These are phyloP conservation scores for Nomada fabriciana DNA, from an alignment of 2,888 invertebrate genomes.

Conservation along the genomic window DNA sequence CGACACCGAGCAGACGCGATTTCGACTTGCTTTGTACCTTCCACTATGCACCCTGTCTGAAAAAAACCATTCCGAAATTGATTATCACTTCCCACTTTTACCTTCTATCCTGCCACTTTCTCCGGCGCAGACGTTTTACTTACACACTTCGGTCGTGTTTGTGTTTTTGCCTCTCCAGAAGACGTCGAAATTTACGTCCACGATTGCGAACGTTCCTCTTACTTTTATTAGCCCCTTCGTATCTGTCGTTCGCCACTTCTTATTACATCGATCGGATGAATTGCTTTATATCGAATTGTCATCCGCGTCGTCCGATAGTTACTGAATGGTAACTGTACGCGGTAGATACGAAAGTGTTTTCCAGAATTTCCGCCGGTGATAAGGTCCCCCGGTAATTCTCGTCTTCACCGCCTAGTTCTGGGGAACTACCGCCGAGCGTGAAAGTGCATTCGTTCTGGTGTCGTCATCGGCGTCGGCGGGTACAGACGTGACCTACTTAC, in stretches of 20 bases:
- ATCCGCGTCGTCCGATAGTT: too few species aligned
- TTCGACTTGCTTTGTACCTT: slow-evolving; percentile 70
- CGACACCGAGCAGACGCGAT: slow-evolving; percentile 75
- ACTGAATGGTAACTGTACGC: too few species aligned
- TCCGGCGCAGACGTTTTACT: not conserved
- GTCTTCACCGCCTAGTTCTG: not conserved
- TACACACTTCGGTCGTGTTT: not conserved
- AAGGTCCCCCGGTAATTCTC: too few species aligned
- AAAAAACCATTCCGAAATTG: slow-evolving; percentile 37
- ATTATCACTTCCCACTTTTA: slow-evolving; percentile 51
- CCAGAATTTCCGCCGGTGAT: too few species aligned
- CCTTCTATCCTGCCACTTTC: slow-evolving; percentile 43
- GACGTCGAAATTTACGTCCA: too few species aligned
- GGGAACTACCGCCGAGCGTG: slow-evolving; percentile 57
- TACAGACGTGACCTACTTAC: slow-evolving; percentile 79
- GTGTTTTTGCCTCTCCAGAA: too few species aligned
- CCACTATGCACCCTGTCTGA: slow-evolving; percentile 31
- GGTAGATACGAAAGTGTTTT: too few species aligned
- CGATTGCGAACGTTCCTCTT: too few species aligned
- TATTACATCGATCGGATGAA: too few species aligned
- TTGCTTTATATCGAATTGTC: too few species aligned
- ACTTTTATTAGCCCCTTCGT: too few species aligned
- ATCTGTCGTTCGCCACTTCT: too few species aligned
- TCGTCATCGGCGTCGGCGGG: slow-evolving; percentile 60
- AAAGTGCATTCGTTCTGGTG: slow-evolving; percentile 67